A percentile compares a stretch with the other conserved stretches of the same genome.
Evolutionary conservation across 2,113 vertebrate species (phyloP).

Genomic region (Danionella cerebrum): DNA sequence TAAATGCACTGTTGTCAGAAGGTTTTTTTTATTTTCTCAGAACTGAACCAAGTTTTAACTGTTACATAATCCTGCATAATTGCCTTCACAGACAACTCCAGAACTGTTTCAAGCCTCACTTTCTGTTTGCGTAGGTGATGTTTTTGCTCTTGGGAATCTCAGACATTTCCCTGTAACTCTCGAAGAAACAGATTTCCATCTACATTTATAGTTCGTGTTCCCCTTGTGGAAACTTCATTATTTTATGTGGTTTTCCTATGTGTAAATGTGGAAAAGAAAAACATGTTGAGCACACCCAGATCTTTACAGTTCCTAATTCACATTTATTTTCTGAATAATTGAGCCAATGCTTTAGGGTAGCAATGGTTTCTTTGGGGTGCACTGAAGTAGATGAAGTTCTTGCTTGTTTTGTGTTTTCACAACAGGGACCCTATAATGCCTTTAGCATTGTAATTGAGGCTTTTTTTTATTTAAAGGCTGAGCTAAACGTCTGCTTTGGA

Average conservation of each 20-base stretch:
- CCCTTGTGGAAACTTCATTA: background rate
- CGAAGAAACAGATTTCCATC: background rate
- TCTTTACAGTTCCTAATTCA: background rate
- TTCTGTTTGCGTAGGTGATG: slow-evolving; percentile 8
- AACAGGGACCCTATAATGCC: too few species aligned
- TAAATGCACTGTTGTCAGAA: too few species aligned
- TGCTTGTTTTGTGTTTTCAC: too few species aligned
- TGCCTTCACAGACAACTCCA: background rate
- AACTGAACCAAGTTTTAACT: background rate
- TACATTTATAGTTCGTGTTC: background rate
- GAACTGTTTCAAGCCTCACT: background rate
- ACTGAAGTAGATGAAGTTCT: too few species aligned
- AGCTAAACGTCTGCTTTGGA: too few species aligned
- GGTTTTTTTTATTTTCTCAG: background rate
- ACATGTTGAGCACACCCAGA: too few species aligned
- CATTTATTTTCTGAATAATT: background rate
- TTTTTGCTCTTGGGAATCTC: slow-evolving; percentile 19
- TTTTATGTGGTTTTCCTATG: slow-evolving; percentile 3
- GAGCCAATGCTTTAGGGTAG: too few species aligned
- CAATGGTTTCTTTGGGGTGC: too few species aligned
- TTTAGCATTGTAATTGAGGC: too few species aligned
- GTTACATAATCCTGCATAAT: slow-evolving; percentile 8
- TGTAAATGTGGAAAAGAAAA: background rate
- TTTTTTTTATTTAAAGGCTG: too few species aligned
- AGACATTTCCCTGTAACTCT: slow-evolving; percentile 11